These are phyloP conservation scores for Cynaeus angustus DNA, from an alignment of 2,888 invertebrate species.

Conservation along the genomic window DNA sequence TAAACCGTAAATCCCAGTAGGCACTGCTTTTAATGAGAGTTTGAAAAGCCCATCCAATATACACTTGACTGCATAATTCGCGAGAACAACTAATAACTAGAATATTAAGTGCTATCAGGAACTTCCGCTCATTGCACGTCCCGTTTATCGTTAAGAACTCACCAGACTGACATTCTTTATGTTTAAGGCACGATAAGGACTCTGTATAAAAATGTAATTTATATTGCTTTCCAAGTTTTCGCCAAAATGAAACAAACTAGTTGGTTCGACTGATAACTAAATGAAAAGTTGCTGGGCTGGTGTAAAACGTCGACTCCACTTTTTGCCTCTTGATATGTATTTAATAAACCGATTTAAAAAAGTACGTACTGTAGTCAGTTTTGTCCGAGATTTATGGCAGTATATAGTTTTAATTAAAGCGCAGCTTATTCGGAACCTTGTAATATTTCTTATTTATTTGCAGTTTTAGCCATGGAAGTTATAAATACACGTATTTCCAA, in stretches of 20 bases:
- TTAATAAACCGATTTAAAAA: not conserved
- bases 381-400: not conserved
- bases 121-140: constrained; percentile 65
- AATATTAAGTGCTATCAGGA: constrained; percentile 67
- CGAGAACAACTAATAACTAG: constrained; percentile 63
- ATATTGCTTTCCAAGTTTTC: constrained; percentile 48
- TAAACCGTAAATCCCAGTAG: constrained; percentile 49
- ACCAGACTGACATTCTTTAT: constrained; percentile 60
- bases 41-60: constrained; percentile 56
- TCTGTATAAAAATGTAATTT: constrained; percentile 51
- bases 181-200: constrained; percentile 54
- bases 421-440: not conserved
- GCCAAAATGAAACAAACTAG: constrained; percentile 37
- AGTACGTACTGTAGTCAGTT: not conserved
- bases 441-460: too few relatives aligned
- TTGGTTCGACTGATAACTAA: not conserved
- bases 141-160: constrained; percentile 61
- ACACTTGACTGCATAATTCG: constrained; percentile 56
- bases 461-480: too few relatives aligned
- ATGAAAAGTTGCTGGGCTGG: not conserved
- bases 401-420: not conserved
- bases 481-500: too few relatives aligned
- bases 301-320: not conserved
- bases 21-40: constrained; percentile 54
- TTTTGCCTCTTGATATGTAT: not conserved